These are phyloP conservation scores for Tribolium castaneum DNA, from an alignment of 1,140 invertebrate species.

Conservation along the genomic window DNA sequence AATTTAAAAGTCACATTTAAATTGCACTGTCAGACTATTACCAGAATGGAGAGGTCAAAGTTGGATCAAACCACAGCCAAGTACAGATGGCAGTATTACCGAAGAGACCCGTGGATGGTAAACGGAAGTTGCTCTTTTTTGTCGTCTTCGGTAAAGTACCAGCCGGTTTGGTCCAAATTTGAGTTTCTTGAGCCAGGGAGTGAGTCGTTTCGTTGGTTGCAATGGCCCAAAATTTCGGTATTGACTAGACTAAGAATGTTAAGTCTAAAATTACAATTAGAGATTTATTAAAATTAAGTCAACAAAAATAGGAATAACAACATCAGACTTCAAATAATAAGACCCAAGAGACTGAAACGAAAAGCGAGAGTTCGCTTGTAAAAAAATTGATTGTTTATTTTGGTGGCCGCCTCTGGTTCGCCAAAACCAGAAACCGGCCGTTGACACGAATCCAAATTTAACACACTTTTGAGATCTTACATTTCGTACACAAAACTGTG, in stretches of 20 bases:
- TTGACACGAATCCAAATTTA: slow-evolving; percentile 1
- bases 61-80: neutral
- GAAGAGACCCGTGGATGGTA: slow-evolving; percentile 44
- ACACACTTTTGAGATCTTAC: slow-evolving; percentile 1
- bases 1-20: slow-evolving; percentile 12
- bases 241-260: slow-evolving; percentile 34
- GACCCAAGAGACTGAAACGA: neutral
- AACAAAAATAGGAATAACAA: slow-evolving; percentile 38
- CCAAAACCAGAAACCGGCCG: neutral
- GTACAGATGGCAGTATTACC: slow-evolving; percentile 23
- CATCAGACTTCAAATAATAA: slow-evolving; percentile 14
- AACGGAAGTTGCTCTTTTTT: slow-evolving; percentile 55
- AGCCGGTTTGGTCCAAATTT: neutral
- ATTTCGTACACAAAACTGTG: slow-evolving; percentile 40
- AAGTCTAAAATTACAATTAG: slow-evolving; percentile 27
- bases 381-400: slow-evolving; percentile 17
- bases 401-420: neutral
- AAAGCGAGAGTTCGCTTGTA: slow-evolving; percentile 2
- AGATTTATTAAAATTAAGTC: slow-evolving; percentile 33
- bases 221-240: slow-evolving; percentile 13
- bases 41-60: neutral
- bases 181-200: neutral
- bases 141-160: slow-evolving; percentile 4
- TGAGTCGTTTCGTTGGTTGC: slow-evolving; percentile 2
- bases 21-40: slow-evolving; percentile 22